Conservation (phyloP, 2,888 invertebrate species). For the Plebejus argus region DNA sequence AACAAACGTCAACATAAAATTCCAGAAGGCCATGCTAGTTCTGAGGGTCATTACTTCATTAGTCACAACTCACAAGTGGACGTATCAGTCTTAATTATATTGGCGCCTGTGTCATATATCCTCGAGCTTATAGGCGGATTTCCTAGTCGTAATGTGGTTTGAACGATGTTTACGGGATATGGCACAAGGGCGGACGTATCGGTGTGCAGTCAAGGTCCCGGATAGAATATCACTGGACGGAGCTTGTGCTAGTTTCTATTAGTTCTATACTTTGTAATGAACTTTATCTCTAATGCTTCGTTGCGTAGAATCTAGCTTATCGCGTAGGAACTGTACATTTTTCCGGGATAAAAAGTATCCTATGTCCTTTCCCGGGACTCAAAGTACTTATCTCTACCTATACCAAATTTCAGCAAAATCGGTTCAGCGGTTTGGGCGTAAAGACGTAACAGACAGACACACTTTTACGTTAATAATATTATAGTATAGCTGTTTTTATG, state of each 20-base stretch:
- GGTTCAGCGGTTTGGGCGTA: too few relatives aligned
- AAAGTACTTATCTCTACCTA: too few relatives aligned
- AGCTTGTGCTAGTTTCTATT: constrained; percentile 23
- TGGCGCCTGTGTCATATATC: not conserved
- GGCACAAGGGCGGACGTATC: constrained; percentile 26
- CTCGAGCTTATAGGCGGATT: constrained; percentile 29
- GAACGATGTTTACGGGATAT: constrained; percentile 20
- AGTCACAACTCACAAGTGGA: not conserved
- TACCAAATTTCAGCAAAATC: too few relatives aligned
- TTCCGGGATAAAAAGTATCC: too few relatives aligned
- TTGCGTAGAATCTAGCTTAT: too few relatives aligned
- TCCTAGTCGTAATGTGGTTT: constrained; percentile 25
- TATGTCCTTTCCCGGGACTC: too few relatives aligned
- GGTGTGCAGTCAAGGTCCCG: constrained; percentile 17
- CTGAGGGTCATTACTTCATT: not conserved
- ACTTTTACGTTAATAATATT: too few relatives aligned
- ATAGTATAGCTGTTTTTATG: too few relatives aligned
- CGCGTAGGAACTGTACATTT: too few relatives aligned
- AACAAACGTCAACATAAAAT: constrained; percentile 7
- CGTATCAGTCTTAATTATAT: constrained; percentile 4
- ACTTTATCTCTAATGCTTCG: not conserved
- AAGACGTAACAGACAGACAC: too few relatives aligned
- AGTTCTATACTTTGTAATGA: not conserved
- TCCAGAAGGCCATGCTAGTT: constrained; percentile 15
- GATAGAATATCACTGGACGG: constrained; percentile 24